Base-by-base conservation (phyloP, 2,113 vertebrate species). In the Brienomyrus longianalis region DNA sequence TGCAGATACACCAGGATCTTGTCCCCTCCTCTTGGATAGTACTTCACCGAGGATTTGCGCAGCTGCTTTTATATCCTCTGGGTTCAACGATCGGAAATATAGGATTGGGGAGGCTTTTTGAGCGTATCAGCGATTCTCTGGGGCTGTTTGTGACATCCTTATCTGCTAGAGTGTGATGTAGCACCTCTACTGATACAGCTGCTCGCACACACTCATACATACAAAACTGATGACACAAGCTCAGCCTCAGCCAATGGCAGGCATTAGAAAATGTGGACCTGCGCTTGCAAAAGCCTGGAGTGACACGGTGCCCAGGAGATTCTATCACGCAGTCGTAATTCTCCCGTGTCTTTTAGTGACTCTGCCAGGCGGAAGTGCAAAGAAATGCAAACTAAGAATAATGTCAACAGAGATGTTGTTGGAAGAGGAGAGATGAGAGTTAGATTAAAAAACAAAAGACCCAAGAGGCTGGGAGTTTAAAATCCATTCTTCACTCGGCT, bases 181-280 rank as follows among this genome's bases (percentile, higher is more conserved):
- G 70, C 70, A 77, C 9, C 80, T 48, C 6, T 39, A 45, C 39
- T 8, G 31, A 48, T 47, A 10, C 43, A 48, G 80, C 35, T 83
- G 80, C 86, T 59, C 5, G 3, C 54, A 31, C 35, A 11, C 31
- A 23, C 74, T 35, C n/a, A 54, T 13, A 43, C 48, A 54, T 45
- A 83, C 88, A 56, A 21, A 59, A 88, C 59, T 47, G 80, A 83
- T 83, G 80, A 88, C 62, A 88, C 45, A 52, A 15, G 59, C 13
- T 2, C 47, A 11, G n/a, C 11, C 7, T 48, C 88, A 88, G 48
- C 84, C 45, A 31, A 51, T 45, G n/a, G 6, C n/a, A 86, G 52
- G 35, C 39, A 23, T 59, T 85, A 86, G 59, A 86, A 66, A 85
- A 59, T 84, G 43, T 47, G 48, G 45, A 86, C 23, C 6, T 62